These are phyloP conservation scores for Micronycteris hirsuta DNA, from an alignment of 2,113 vertebrate species.

Conservation along the genomic window DNA sequence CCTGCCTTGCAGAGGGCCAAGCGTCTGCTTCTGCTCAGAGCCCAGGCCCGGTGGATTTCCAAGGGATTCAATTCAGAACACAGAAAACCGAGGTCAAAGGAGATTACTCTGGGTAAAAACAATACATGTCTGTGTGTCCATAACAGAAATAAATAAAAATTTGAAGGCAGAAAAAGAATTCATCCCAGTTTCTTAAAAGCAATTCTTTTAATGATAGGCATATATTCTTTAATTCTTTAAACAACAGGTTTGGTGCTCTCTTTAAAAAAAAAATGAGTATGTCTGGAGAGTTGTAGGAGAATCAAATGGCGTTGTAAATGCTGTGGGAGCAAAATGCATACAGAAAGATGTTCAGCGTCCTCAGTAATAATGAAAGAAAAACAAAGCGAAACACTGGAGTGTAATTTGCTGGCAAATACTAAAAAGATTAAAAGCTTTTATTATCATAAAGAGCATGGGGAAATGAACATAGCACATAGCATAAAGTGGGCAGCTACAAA, in stretches of 20 bases:
- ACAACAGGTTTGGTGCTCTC: neutral
- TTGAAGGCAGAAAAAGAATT: neutral
- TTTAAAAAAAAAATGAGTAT: neutral
- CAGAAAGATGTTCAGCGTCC: neutral
- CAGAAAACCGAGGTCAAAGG: conserved; percentile 13
- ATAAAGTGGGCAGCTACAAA: neutral
- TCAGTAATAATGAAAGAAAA: conserved; percentile 9
- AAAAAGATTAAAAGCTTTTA: conserved; percentile 17
- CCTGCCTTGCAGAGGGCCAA: neutral
- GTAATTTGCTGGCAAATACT: conserved; percentile 18
- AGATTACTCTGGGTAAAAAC: neutral
- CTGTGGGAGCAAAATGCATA: neutral
- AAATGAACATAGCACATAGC: neutral
- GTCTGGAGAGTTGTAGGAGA: neutral
- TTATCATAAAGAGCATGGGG: neutral
- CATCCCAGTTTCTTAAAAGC: neutral
- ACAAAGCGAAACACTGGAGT: neutral
- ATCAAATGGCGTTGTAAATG: neutral
- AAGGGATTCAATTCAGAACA: conserved; percentile 29
- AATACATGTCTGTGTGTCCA: neutral
- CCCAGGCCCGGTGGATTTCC: neutral
- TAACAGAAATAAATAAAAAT: conserved; percentile 33
- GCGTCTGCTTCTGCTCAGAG: neutral
- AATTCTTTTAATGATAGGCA: neutral
- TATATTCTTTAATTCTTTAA: neutral